Conservation (phyloP, 2,113 vertebrate species). For the Colinus virginianus region DNA sequence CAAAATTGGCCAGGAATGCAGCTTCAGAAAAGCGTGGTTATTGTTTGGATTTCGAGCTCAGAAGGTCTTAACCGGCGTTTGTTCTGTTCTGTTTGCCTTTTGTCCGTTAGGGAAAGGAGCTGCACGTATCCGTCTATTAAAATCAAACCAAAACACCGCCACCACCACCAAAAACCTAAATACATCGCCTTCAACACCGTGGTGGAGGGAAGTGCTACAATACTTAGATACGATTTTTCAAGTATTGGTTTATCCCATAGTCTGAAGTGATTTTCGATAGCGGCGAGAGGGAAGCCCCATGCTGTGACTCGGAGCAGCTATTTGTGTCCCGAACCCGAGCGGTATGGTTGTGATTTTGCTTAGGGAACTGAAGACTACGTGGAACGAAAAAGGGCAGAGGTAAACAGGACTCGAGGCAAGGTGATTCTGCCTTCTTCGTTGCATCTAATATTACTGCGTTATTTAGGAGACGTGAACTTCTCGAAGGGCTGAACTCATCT, state of each 20-base stretch:
- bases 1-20: constrained; percentile 6
- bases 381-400: not conserved
- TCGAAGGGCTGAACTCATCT: not conserved
- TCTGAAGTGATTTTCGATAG: not conserved
- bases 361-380: not conserved
- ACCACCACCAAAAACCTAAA: not conserved
- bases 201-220: not conserved
- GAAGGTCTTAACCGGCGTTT: not conserved
- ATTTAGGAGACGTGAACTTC: not conserved
- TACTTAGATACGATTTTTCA: not conserved
- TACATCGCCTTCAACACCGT: not conserved
- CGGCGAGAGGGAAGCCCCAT: not conserved
- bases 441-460: not conserved
- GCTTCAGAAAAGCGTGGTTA: not conserved
- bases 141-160: not conserved
- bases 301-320: not conserved
- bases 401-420: not conserved
- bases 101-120: not conserved
- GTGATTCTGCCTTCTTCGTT: not conserved
- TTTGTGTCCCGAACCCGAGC: not conserved
- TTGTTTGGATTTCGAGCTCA: not conserved
- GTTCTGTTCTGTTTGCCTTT: not conserved
- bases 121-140: not conserved
- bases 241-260: not conserved
- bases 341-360: not conserved